These are phyloP conservation scores for Anguilla obscura DNA, from an alignment of 2,797 vertebrate species.

Conservation along the genomic window DNA sequence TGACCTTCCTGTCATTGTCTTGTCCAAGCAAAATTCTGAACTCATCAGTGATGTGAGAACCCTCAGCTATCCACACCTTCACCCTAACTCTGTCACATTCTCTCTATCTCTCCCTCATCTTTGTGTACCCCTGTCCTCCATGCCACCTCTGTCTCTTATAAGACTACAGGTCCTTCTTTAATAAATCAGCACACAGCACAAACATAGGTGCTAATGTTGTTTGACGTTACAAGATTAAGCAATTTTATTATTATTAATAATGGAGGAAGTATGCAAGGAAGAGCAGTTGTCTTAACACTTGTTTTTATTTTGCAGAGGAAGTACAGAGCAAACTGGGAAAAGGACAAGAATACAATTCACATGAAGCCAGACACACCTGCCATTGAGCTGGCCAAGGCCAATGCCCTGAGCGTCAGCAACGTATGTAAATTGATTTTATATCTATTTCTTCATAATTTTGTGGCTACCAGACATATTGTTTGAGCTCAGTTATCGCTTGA, in stretches of 20 bases:
- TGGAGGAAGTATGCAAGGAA: not conserved
- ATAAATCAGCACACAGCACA: not conserved
- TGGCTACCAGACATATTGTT: constrained; percentile 1
- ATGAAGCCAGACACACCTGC: constrained; percentile 81
- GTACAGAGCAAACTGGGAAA: constrained; percentile 92
- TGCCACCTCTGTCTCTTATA: not conserved
- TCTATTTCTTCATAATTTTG: not conserved
- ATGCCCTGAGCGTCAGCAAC: constrained; percentile 83
- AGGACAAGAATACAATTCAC: constrained; percentile 83
- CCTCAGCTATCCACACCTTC: not conserved
- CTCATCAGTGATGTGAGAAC: constrained; percentile 83
- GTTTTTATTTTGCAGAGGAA: constrained; percentile 72
- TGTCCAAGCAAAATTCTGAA: constrained; percentile 88
- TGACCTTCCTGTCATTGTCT: constrained; percentile 82
- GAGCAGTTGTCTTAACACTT: constrained; percentile 8
- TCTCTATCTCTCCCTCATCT: not conserved
- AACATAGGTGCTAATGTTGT: too few relatives aligned
- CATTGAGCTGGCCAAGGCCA: constrained; percentile 83
- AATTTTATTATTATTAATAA: not conserved
- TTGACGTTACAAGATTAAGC: too few relatives aligned
- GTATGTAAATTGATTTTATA: constrained; percentile 66
- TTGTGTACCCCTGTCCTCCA: not conserved
- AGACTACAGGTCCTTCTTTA: not conserved
- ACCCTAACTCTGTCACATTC: not conserved
- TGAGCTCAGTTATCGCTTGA: not conserved